Evolutionary conservation across 2,888 invertebrate genomes (phyloP).

Genomic region (Sipha maydis): DNA sequence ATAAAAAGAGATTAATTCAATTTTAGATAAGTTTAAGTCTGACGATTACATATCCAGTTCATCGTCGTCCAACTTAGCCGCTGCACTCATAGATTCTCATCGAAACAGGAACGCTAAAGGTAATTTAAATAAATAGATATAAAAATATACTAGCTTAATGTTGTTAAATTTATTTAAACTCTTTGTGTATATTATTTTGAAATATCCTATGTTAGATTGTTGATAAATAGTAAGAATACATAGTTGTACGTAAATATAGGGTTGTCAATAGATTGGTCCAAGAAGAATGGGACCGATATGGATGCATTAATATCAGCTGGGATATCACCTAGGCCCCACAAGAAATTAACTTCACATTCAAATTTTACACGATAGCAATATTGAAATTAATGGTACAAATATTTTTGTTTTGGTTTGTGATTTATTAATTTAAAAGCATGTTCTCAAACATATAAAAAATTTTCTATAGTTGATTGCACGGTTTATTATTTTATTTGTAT

Average conservation of each 20-base stretch:
- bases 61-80: conserved; percentile 72
- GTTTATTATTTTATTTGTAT: neutral
- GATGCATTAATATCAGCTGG: conserved; percentile 67
- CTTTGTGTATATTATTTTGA: neutral
- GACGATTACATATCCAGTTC: conserved; percentile 64
- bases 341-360: conserved; percentile 73
- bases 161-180: neutral
- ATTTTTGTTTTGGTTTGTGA: neutral
- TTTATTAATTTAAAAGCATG: neutral
- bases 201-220: neutral
- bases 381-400: conserved; percentile 35
- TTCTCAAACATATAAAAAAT: neutral
- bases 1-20: conserved; percentile 16
- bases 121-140: conserved; percentile 63
- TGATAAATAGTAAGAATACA: conserved; percentile 15
- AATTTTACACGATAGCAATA: conserved; percentile 14
- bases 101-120: conserved; percentile 68
- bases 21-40: conserved; percentile 54
- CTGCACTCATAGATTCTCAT: conserved; percentile 72
- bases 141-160: conserved; percentile 66
- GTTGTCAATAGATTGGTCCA: conserved; percentile 37
- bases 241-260: conserved; percentile 35
- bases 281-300: conserved; percentile 68
- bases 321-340: conserved; percentile 77
- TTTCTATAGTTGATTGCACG: neutral